Evolutionary conservation across 1,140 invertebrate genomes (phyloP).

Genomic region (Brachionus angularis): DNA sequence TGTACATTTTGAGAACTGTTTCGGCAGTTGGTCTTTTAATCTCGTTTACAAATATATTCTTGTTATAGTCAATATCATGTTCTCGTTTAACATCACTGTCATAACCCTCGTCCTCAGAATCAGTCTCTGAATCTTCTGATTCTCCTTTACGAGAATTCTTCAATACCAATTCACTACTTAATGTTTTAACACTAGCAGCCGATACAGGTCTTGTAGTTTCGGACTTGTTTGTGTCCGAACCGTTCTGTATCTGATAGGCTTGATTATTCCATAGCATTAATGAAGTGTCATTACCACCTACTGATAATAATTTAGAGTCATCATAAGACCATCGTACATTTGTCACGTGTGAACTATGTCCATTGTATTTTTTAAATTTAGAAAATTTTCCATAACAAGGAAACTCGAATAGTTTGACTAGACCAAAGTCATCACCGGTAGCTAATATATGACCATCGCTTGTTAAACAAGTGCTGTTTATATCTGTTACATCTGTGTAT

Average conservation of each 20-base stretch:
- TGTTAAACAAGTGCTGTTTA: constrained; percentile 53
- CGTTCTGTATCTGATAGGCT: neutral
- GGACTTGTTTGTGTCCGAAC: neutral
- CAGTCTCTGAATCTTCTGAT: constrained; percentile 58
- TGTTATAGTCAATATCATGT: constrained; percentile 56
- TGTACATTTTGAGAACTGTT: constrained; percentile 20
- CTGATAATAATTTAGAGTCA: constrained; percentile 52
- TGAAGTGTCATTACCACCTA: constrained; percentile 57
- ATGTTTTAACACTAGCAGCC: neutral
- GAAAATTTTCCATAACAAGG: constrained; percentile 57
- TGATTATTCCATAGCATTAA: constrained; percentile 56
- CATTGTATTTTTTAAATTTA: constrained; percentile 59
- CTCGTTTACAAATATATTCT: constrained; percentile 14
- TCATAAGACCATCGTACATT: constrained; percentile 54
- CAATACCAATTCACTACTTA: neutral
- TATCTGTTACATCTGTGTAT: constrained; percentile 57
- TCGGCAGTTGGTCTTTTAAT: constrained; percentile 32
- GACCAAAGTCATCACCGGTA: constrained; percentile 58
- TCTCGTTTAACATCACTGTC: constrained; percentile 58
- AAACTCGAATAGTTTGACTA: constrained; percentile 58
- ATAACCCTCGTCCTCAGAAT: constrained; percentile 58
- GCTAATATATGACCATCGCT: constrained; percentile 52
- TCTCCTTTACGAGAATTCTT: constrained; percentile 48
- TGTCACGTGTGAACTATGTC: constrained; percentile 59
- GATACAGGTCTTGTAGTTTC: neutral